These are phyloP conservation scores for Chorisops tibialis DNA, from an alignment of 2,888 invertebrate genomes.

Conservation along the genomic window DNA sequence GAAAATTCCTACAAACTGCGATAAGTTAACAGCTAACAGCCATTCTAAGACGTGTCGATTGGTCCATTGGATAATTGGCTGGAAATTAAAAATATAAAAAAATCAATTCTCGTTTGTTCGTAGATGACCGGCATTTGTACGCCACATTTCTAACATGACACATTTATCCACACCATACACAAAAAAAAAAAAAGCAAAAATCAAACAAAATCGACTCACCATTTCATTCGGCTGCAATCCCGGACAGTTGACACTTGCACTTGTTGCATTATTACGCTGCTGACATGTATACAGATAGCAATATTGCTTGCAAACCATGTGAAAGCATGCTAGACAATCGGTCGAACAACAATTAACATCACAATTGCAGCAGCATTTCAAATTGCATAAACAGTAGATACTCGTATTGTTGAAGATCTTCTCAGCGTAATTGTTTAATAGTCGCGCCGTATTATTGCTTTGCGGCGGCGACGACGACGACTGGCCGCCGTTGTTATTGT, in stretches of 20 bases:
- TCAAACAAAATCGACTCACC: constrained; percentile 1
- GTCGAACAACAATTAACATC: constrained; percentile 33
- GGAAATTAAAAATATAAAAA: constrained; percentile 43
- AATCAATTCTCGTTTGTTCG: too few relatives aligned
- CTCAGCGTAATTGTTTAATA: background rate
- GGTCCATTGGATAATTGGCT: constrained; percentile 70
- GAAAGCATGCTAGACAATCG: constrained; percentile 38
- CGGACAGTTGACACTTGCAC: too few relatives aligned
- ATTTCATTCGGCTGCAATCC: constrained; percentile 6
- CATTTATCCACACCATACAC: too few relatives aligned
- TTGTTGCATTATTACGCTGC: constrained; percentile 27
- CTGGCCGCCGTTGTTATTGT: background rate
- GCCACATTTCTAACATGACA: too few relatives aligned
- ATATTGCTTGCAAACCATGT: constrained; percentile 35
- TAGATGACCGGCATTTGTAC: too few relatives aligned
- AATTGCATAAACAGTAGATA: constrained; percentile 31
- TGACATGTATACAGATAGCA: constrained; percentile 32
- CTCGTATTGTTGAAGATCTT: background rate
- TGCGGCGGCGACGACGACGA: background rate
- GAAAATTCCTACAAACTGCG: constrained; percentile 68
- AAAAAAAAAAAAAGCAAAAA: background rate
- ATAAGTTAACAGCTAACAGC: constrained; percentile 72
- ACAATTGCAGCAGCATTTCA: constrained; percentile 34
- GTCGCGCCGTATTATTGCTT: background rate
- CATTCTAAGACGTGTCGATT: constrained; percentile 68